Evolutionary conservation across 2,888 invertebrate genomes (phyloP).

Genomic region (Lasioglossum oenotherae): DNA sequence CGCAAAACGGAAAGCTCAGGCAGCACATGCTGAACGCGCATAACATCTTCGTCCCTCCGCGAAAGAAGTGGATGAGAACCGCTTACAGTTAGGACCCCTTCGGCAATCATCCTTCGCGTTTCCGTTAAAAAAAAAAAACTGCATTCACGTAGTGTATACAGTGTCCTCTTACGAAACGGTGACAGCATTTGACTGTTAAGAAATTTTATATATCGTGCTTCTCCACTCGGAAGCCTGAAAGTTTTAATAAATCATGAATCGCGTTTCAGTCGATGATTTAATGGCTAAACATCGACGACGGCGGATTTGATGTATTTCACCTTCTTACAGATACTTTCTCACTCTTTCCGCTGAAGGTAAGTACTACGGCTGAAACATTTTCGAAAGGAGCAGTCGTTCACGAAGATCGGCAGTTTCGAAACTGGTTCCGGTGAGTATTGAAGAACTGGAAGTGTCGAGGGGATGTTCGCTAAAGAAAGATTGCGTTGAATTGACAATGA

Average conservation of each 20-base stretch:
- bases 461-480: not conserved
- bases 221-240: not conserved
- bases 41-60: constrained; percentile 71
- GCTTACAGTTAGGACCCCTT: constrained; percentile 17
- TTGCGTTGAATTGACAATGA: not conserved
- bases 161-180: not conserved
- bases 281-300: not conserved
- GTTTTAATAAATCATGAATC: not conserved
- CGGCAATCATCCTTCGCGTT: not conserved
- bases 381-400: too few species aligned
- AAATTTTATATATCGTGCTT: not conserved
- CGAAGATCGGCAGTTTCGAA: not conserved
- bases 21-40: constrained; percentile 71
- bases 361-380: not conserved
- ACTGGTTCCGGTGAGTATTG: not conserved
- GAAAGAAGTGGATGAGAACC: constrained; percentile 45
- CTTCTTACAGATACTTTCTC: not conserved
- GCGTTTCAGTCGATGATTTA: not conserved
- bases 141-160: not conserved
- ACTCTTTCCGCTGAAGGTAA: not conserved
- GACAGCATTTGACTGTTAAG: not conserved
- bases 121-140: not conserved
- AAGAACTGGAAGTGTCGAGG: not conserved
- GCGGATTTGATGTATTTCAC: not conserved
- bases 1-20: constrained; percentile 70